Percentiles rank a stretch among this genome's conserved stretches.
These are phyloP conservation scores for Metopia argyrocephala DNA, from an alignment of 2,888 invertebrate genomes.

Conservation along the genomic window DNA sequence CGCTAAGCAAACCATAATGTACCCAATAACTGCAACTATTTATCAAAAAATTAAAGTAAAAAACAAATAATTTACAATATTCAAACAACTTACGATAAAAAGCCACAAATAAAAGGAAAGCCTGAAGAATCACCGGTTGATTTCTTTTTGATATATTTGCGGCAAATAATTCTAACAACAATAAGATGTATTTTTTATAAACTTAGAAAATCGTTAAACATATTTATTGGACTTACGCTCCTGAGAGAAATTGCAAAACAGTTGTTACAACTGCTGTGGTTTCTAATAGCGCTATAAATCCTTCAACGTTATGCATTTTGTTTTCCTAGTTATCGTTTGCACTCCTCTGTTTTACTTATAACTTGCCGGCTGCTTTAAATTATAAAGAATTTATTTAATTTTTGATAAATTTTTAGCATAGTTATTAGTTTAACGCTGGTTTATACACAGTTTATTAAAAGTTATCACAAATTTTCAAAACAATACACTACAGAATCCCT, in stretches of 20 bases:
- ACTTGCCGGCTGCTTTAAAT: not conserved
- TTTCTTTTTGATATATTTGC: slow-evolving; percentile 85
- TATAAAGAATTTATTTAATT: not conserved
- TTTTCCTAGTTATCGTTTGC: not conserved
- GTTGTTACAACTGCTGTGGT: slow-evolving; percentile 86
- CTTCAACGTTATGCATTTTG: slow-evolving; percentile 60
- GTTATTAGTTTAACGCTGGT: slow-evolving; percentile 2
- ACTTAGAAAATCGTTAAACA: not conserved
- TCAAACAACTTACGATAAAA: slow-evolving; percentile 83
- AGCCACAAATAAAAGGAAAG: slow-evolving; percentile 88
- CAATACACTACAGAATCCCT: slow-evolving; percentile 10
- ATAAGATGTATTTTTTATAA: slow-evolving; percentile 1
- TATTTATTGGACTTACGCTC: slow-evolving; percentile 83
- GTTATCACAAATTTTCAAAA: slow-evolving; percentile 26
- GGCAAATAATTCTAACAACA: slow-evolving; percentile 84
- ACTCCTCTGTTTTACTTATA: not conserved
- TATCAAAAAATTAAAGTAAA: not conserved
- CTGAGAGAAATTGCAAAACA: slow-evolving; percentile 90
- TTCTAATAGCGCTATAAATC: slow-evolving; percentile 72
- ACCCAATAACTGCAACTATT: slow-evolving; percentile 88
- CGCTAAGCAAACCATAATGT: slow-evolving; percentile 86
- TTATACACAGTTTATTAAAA: slow-evolving; percentile 12
- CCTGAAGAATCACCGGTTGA: slow-evolving; percentile 88
- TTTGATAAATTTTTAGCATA: slow-evolving; percentile 25
- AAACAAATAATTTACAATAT: not conserved